phyloP scores from a whole-genome alignment of 2,797 vertebrate genomes.

The Pseudomugil gertrudae region DNA sequence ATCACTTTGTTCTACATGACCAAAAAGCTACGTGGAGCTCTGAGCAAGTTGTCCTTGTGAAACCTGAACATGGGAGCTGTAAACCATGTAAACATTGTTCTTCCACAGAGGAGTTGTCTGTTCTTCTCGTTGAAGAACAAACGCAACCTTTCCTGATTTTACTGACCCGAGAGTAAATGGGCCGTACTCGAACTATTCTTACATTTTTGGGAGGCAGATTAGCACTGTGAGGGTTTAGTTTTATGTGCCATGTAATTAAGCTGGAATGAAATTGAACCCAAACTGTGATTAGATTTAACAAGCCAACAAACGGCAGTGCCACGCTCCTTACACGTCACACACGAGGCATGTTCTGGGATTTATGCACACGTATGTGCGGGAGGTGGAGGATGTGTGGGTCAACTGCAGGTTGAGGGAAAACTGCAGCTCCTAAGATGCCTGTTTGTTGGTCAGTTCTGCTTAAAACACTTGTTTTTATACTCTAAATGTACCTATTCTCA shows the following conservation, averaged over 20 bases:
- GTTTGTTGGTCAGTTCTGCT: too few relatives aligned
- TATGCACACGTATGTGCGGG: too few relatives aligned
- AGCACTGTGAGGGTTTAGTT: slow-evolving; percentile 52
- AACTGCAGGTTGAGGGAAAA: too few relatives aligned
- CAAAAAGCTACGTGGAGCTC: too few relatives aligned
- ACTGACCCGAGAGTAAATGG: slow-evolving; percentile 39
- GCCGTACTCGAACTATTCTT: slow-evolving; percentile 44
- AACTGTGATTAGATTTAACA: slow-evolving; percentile 65
- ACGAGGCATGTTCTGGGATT: too few relatives aligned
- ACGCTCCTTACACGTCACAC: slow-evolving; percentile 25
- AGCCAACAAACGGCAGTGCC: slow-evolving; percentile 35
- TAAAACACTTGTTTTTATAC: too few relatives aligned
- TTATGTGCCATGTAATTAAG: slow-evolving; percentile 64
- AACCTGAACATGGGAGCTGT: too few relatives aligned
- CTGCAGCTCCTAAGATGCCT: not conserved
- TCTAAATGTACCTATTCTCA: too few relatives aligned
- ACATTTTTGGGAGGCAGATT: slow-evolving; percentile 53
- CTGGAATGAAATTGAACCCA: slow-evolving; percentile 60
- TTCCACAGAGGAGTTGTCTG: not conserved
- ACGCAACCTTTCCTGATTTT: slow-evolving; percentile 22
- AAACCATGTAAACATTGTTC: not conserved
- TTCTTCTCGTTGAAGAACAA: slow-evolving; percentile 18
- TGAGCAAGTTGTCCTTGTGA: too few relatives aligned
- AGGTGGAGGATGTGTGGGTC: too few relatives aligned
- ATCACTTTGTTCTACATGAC: too few relatives aligned